phyloP scores from a whole-genome alignment of 2,113 vertebrate genomes.

The Euleptes europaea region DNA sequence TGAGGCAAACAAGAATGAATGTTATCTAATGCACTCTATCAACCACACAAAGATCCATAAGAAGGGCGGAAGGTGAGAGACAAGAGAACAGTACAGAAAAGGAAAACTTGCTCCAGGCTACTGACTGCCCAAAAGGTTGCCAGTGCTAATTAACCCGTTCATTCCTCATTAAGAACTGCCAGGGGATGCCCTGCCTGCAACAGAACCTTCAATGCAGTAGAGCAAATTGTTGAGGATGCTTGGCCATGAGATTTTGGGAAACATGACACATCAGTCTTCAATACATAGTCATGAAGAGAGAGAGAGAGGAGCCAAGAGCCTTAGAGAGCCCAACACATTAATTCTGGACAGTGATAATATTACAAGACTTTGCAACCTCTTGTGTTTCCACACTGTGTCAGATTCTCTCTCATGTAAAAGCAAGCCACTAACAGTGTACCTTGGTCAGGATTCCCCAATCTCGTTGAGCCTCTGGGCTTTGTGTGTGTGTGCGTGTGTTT shows the following conservation, averaged over 20 bases:
- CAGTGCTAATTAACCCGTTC: constrained; percentile 49
- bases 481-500: too few species aligned
- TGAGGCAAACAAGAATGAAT: constrained; percentile 50
- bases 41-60: constrained; percentile 40
- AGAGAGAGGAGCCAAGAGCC: background rate
- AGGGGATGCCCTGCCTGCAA: background rate
- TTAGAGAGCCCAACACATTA: background rate
- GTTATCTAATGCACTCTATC: constrained; percentile 58
- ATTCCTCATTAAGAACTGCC: background rate
- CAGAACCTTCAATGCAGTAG: background rate
- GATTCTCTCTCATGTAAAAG: background rate
- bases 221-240: background rate
- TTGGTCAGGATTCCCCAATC: background rate
- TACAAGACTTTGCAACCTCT: background rate
- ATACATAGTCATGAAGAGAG: background rate
- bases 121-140: constrained; percentile 37
- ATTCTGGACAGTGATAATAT: background rate
- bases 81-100: constrained; percentile 29
- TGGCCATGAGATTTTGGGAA: fast-evolving
- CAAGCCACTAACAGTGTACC: background rate
- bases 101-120: constrained; percentile 50
- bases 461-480: too few species aligned
- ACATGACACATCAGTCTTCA: background rate
- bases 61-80: constrained; percentile 41
- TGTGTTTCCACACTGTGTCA: background rate